Conservation (phyloP, 2,888 invertebrate genomes). For the Sarcophaga carnaria region DNA sequence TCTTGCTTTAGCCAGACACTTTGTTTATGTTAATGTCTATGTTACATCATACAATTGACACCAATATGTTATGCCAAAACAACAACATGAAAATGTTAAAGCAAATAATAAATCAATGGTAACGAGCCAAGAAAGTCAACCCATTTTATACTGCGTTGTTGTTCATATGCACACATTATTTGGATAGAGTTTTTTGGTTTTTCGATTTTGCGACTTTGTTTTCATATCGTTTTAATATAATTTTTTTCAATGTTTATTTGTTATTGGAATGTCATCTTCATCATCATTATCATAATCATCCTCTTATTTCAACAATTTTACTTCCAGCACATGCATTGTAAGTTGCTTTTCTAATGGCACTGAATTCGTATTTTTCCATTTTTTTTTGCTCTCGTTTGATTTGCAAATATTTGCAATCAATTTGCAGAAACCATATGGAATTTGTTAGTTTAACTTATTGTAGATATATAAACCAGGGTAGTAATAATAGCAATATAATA, state of each 20-base stretch:
- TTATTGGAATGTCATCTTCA: too few species aligned
- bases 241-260: too few species aligned
- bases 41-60: conserved; percentile 54
- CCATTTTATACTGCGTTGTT: background rate
- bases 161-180: too few species aligned
- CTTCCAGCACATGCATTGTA: too few species aligned
- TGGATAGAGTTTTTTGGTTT: too few species aligned
- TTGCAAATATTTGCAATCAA: background rate
- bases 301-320: too few species aligned
- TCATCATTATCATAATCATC: too few species aligned
- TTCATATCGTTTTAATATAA: too few species aligned
- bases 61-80: conserved; percentile 51
- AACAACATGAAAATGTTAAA: background rate
- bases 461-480: background rate
- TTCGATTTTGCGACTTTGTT: too few species aligned
- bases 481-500: background rate
- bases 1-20: background rate
- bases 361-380: too few species aligned
- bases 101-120: background rate
- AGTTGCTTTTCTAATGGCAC: too few species aligned
- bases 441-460: conserved; percentile 11
- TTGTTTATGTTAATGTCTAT: conserved; percentile 1
- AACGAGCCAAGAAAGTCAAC: background rate
- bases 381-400: background rate
- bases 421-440: conserved; percentile 4